These are phyloP conservation scores for Caenorhabditis becei DNA, from an alignment of 2,888 invertebrate genomes.

Conservation along the genomic window DNA sequence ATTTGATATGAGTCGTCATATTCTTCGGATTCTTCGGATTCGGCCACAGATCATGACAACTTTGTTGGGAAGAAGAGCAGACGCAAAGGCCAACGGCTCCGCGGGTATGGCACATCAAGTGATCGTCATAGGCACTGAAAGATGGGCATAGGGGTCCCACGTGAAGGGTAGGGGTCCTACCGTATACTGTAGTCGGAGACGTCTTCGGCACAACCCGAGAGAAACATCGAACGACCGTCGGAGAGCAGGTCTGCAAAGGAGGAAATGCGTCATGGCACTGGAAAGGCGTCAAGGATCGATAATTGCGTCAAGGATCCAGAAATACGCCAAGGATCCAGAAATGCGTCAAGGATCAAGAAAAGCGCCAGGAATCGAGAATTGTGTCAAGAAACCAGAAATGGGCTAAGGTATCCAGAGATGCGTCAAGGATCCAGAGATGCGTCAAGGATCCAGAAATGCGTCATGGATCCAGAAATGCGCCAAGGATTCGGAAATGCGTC, in stretches of 20 bases:
- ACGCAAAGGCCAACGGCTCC: slow-evolving; percentile 59
- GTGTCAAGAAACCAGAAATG: neutral
- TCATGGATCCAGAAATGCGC: no score
- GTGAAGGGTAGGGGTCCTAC: slow-evolving; percentile 13
- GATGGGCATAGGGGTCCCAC: no score
- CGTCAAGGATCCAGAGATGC: neutral
- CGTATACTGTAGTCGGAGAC: slow-evolving; percentile 58
- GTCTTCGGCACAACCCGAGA: slow-evolving; percentile 66
- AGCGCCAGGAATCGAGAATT: neutral
- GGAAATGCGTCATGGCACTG: slow-evolving; percentile 2
- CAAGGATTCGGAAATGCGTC: neutral
- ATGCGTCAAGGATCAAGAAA: neutral
- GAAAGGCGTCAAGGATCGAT: neutral
- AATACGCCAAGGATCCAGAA: neutral
- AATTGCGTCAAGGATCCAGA: neutral
- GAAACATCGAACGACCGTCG: slow-evolving; percentile 64
- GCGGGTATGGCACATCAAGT: slow-evolving; percentile 59
- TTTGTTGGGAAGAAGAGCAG: slow-evolving; percentile 45
- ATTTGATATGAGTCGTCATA: slow-evolving; percentile 44
- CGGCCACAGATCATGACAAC: slow-evolving; percentile 60
- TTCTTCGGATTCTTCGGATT: slow-evolving; percentile 35
- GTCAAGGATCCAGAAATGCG: no score
- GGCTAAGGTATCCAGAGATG: neutral
- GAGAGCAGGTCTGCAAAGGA: slow-evolving; percentile 49
- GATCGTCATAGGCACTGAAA: slow-evolving; percentile 50